Conservation (phyloP, 2,888 invertebrate genomes). For the Idaea straminata region DNA sequence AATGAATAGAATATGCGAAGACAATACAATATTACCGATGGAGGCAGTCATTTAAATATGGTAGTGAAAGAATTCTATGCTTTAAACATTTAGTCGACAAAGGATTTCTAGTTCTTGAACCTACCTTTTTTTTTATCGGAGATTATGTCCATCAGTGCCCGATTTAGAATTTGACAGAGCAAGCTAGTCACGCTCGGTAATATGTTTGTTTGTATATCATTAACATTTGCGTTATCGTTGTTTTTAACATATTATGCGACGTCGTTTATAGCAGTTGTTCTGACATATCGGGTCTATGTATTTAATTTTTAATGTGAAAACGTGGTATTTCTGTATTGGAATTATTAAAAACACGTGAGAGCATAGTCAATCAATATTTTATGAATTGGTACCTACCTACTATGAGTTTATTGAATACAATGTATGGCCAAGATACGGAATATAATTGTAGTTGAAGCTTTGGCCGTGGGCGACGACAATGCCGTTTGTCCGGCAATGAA, state of each 20-base stretch:
- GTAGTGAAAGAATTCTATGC: neutral
- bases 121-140: conserved; percentile 18
- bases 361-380: conserved; percentile 7
- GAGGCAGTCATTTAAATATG: neutral
- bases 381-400: neutral
- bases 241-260: conserved; percentile 10
- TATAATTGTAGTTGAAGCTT: conserved; percentile 22
- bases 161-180: conserved; percentile 26
- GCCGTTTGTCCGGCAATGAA: conserved; percentile 71
- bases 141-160: conserved; percentile 24
- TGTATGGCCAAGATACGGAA: neutral
- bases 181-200: conserved; percentile 25
- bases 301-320: conserved; percentile 17
- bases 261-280: conserved; percentile 3
- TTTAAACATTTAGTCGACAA: conserved; percentile 1
- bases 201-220: conserved; percentile 19
- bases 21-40: neutral
- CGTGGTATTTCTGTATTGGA: conserved; percentile 16
- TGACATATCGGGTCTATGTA: conserved; percentile 4
- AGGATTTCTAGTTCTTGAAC: neutral
- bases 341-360: conserved; percentile 19
- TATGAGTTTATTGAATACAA: neutral
- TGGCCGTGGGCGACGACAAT: conserved; percentile 56
- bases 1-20: neutral
- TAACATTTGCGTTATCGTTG: conserved; percentile 15